Evolutionary conservation across 2,113 vertebrate genomes (phyloP).

Genomic region (Chrysochloris asiatica): DNA sequence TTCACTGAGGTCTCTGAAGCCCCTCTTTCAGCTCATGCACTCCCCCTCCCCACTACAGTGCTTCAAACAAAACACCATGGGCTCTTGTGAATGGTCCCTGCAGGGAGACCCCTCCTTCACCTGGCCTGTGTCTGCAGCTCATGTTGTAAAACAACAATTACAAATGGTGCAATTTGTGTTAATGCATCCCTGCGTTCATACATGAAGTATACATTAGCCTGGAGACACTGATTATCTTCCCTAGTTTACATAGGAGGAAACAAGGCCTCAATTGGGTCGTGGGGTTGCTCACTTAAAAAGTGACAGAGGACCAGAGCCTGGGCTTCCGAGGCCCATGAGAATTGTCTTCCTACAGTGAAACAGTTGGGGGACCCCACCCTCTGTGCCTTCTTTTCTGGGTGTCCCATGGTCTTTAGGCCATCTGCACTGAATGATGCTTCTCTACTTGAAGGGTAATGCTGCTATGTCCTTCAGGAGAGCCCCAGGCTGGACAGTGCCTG

Average conservation of each 20-base stretch:
- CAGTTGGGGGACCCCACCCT: too few species aligned
- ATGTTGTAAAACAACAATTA: accelerated
- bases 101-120: background rate
- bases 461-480: background rate
- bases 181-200: too few species aligned
- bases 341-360: too few species aligned
- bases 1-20: background rate
- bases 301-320: background rate
- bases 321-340: too few species aligned
- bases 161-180: too few species aligned
- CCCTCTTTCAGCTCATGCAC: background rate
- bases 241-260: background rate
- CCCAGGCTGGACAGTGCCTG: background rate
- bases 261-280: background rate
- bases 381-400: background rate
- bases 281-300: background rate
- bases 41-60: accelerated
- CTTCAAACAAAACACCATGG: background rate
- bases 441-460: too few species aligned
- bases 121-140: background rate
- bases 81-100: background rate
- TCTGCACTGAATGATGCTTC: background rate
- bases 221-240: background rate
- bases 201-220: background rate
- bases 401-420: background rate